Conservation (phyloP, 2,113 vertebrate species). For the Sapayoa aenigma region DNA sequence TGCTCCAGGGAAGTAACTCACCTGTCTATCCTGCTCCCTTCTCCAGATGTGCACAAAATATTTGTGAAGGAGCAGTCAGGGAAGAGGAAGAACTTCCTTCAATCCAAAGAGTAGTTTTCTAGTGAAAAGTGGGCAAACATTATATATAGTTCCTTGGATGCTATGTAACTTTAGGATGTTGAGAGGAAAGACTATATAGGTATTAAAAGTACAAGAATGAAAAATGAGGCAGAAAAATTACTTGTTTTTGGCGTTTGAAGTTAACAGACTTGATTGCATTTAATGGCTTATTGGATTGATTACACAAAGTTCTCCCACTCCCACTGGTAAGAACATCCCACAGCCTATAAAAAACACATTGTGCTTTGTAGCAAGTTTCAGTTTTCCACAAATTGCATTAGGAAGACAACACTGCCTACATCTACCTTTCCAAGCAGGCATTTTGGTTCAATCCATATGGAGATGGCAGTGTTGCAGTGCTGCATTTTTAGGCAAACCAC, state of each 20-base stretch:
- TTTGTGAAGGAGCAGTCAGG: not conserved
- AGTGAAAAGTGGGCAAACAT: not conserved
- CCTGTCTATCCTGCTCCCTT: not conserved
- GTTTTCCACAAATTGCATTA: not conserved
- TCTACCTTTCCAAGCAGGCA: not conserved
- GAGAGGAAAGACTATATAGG: not conserved
- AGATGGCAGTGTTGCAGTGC: fast-evolving
- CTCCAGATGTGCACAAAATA: not conserved
- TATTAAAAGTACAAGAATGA: not conserved
- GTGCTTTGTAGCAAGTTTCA: not conserved
- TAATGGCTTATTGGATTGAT: not conserved
- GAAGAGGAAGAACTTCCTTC: not conserved
- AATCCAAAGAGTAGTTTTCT: not conserved
- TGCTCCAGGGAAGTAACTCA: not conserved
- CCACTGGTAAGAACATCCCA: not conserved
- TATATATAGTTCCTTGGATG: not conserved
- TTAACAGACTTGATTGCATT: not conserved
- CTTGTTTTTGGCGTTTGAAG: not conserved
- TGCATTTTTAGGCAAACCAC: not conserved
- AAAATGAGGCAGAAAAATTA: not conserved
- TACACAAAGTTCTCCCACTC: not conserved
- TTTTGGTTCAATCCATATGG: not conserved
- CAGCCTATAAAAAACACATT: not conserved
- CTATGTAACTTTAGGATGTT: not conserved
- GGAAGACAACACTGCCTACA: not conserved